Base-by-base conservation (phyloP, 2,888 invertebrate genomes). In the Diarsia brunnea region DNA sequence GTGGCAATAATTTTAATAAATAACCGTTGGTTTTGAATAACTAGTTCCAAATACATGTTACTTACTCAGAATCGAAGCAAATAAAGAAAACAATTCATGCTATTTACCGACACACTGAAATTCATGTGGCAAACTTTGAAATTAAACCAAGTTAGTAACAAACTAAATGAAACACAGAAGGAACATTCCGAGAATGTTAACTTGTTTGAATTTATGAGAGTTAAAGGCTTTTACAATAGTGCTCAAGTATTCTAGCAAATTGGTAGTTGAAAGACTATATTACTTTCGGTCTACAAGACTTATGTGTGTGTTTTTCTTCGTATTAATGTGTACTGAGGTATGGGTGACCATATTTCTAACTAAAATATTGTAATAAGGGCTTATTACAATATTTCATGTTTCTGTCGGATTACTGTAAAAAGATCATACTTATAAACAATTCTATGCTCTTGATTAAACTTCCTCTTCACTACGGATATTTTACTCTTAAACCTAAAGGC, bases 191-290 rank as follows among this genome's bases (percentile, higher is more conserved):
- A 2, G 51, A 82, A 63, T 66, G 55, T 74, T 63, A 69, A 69
- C 31, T 66, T 43, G 24, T 65, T 49, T 47, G 51, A 68, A 82
- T 69, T 78, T 78, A 82, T 69, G 51, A 27, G 58, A 81, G 69
- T 55, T 70, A 24, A 24, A 47, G 63, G 27, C n/a, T 60, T 66
- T 74, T 53, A 45, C 31, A 69, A 74, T 72, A 69, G 72, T 12
- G n/a, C 49, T 69, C 2, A 60, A 82, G 66, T 49, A 63, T 73
- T 77, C 68, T 77, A 69, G 55, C 24, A 60, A 73, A 77, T 60
- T 70, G 21, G 31, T 49, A 55, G 60, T 53, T 69, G 24, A 31
- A 65, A n/a, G 43, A 73, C 11, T 12, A 27, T 69, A 43, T 69
- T 69, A 60, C 38, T 53, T 14, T 51, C 16, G n/a, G n/a, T 47